phyloP scores from a whole-genome alignment of 2,797 vertebrate genomes.

The Botia kubotai region DNA sequence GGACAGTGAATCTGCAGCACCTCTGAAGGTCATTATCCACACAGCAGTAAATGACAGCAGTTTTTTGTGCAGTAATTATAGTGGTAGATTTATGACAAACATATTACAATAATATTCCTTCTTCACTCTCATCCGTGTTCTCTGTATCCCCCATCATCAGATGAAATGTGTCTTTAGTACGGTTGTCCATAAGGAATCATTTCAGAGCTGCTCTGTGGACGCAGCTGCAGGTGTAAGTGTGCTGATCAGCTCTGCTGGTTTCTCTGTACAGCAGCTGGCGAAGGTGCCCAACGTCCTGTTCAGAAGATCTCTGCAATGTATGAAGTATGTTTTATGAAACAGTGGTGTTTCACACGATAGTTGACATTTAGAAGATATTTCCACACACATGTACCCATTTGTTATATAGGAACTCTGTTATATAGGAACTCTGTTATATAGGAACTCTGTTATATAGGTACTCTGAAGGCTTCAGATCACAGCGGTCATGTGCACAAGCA shows the following conservation, averaged over 20 bases:
- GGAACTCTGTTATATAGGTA: too few species aligned
- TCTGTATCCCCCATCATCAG: not conserved
- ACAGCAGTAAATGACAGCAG: not conserved
- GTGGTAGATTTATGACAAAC: not conserved
- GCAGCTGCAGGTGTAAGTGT: conserved; percentile 39
- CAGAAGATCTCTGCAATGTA: not conserved
- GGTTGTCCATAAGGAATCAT: conserved; percentile 18
- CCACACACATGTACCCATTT: too few species aligned
- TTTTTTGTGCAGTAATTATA: not conserved
- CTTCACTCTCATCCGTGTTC: not conserved
- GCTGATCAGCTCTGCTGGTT: conserved; percentile 47
- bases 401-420: too few species aligned
- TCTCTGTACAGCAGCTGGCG: conserved; percentile 18
- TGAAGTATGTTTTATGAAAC: too few species aligned
- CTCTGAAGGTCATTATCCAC: conserved; percentile 16
- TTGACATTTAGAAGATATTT: too few species aligned
- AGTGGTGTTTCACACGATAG: too few species aligned
- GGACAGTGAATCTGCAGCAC: conserved; percentile 37
- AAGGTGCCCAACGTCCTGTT: conserved; percentile 2
- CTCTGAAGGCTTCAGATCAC: too few species aligned
- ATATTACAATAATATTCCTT: not conserved
- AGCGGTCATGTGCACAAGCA: too few species aligned
- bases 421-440: too few species aligned
- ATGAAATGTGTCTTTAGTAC: conserved; percentile 15
- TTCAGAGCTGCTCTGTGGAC: conserved; percentile 36